These are phyloP conservation scores for Aphis gossypii DNA, from an alignment of 1,140 invertebrate genomes.

Conservation along the genomic window DNA sequence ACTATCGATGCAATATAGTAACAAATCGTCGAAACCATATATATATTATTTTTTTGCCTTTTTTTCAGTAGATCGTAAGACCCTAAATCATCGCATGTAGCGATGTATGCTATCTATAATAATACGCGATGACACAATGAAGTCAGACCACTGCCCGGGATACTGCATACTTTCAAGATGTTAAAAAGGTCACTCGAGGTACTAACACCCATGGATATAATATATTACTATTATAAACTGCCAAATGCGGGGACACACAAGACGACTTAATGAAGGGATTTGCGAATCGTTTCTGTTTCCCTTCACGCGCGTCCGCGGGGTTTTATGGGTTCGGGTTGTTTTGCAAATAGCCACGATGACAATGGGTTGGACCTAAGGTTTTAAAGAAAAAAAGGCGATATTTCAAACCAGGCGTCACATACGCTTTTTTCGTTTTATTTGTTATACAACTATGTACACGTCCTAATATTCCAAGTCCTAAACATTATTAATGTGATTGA, in stretches of 20 bases:
- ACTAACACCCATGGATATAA: slow-evolving; percentile 16
- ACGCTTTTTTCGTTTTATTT: slow-evolving; percentile 21
- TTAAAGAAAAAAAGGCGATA: not conserved
- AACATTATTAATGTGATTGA: slow-evolving; percentile 33
- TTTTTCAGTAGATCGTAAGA: slow-evolving; percentile 21
- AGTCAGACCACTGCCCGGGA: not conserved
- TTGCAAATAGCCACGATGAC: slow-evolving; percentile 47
- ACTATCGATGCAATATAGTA: slow-evolving; percentile 28
- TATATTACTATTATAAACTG: slow-evolving; percentile 17
- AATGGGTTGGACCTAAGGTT: not conserved
- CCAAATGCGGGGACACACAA: not conserved
- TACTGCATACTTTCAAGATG: not conserved
- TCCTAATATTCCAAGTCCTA: slow-evolving; percentile 32
- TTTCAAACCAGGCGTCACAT: slow-evolving; percentile 17
- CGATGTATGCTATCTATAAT: not conserved
- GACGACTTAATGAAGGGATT: slow-evolving; percentile 57
- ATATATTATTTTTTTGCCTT: not conserved
- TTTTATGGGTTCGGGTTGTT: slow-evolving; percentile 43
- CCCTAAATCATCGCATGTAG: slow-evolving; percentile 36
- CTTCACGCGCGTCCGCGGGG: not conserved
- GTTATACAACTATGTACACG: not conserved
- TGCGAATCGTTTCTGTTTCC: slow-evolving; percentile 2
- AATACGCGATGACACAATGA: slow-evolving; percentile 42
- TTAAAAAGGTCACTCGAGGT: slow-evolving; percentile 35
- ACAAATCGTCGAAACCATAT: slow-evolving; percentile 28